A percentile compares a stretch with the other conserved stretches of the same genome.
Conservation (phyloP, 2,113 vertebrate genomes). For the Labrus mixtus region DNA sequence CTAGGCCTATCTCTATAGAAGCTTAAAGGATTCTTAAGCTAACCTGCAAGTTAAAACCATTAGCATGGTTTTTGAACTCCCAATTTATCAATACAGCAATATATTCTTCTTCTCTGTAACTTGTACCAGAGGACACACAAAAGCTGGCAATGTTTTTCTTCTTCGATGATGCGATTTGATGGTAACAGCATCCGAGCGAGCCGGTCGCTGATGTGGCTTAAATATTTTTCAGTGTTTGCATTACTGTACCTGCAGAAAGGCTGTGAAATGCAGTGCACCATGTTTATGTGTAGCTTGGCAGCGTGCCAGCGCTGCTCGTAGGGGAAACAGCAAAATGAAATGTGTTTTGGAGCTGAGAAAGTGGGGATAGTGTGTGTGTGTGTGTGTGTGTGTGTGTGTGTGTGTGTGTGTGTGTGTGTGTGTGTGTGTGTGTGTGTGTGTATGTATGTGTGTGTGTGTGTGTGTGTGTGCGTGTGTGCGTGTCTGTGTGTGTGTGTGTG, state of each 20-base stretch:
- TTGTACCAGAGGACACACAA: neutral
- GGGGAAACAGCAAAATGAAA: conserved; percentile 55
- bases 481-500: conserved; percentile 35
- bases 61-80: conserved; percentile 10
- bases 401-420: conserved; percentile 4
- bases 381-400: no score
- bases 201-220: conserved; percentile 60
- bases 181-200: conserved; percentile 19
- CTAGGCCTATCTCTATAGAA: no score
- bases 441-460: conserved; percentile 18
- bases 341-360: conserved; percentile 46
- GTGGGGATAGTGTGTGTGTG: conserved; percentile 13
- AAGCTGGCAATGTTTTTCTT: conserved; percentile 12
- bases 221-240: conserved; percentile 67
- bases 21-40: neutral
- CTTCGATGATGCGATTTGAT: conserved; percentile 11
- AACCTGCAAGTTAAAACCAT: conserved; percentile 6
- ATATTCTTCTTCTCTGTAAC: conserved; percentile 10
- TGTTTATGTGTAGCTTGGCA: conserved; percentile 74
- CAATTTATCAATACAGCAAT: conserved; percentile 22
- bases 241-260: conserved; percentile 71
- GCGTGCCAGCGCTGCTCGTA: conserved; percentile 59
- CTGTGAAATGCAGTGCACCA: conserved; percentile 69
- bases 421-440: conserved; percentile 25
- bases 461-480: neutral